Conservation (phyloP, 2,888 invertebrate species). For the Apocheima hispidaria region DNA sequence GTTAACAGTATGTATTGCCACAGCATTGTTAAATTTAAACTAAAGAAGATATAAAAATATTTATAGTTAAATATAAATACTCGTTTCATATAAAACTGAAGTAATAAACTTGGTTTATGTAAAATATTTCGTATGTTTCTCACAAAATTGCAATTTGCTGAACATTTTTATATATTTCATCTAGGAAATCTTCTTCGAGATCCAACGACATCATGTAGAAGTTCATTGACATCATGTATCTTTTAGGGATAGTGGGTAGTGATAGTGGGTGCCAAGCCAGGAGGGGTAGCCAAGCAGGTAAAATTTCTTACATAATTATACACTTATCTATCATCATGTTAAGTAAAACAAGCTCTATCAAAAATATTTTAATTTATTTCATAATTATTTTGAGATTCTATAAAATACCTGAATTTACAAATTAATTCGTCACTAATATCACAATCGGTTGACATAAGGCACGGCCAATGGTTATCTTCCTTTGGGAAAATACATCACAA, state of each 20-base stretch:
- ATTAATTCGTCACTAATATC: conserved; percentile 50
- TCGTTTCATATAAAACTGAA: background rate
- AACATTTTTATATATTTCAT: too few relatives aligned
- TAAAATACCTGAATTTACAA: conserved; percentile 42
- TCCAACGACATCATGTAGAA: too few relatives aligned
- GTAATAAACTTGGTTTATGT: background rate
- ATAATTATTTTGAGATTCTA: conserved; percentile 39
- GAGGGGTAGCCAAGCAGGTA: too few relatives aligned
- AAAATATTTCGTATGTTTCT: background rate
- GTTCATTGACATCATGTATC: too few relatives aligned
- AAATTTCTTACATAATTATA: too few relatives aligned
- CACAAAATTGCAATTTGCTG: background rate
- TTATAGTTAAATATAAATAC: background rate
- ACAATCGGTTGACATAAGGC: conserved; percentile 52
- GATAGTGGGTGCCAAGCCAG: too few relatives aligned
- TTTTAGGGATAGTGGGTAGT: too few relatives aligned
- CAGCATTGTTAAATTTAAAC: conserved; percentile 18
- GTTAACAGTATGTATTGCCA: conserved; percentile 26
- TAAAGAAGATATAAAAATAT: conserved; percentile 19
- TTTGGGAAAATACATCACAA: conserved; percentile 36
- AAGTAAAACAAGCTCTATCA: conserved; percentile 29
- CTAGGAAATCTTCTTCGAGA: too few relatives aligned
- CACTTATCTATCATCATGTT: background rate
- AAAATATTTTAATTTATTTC: conserved; percentile 45
- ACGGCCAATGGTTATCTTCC: conserved; percentile 40